A percentile compares a stretch with the other conserved stretches of the same genome.
Evolutionary conservation across 2,888 invertebrate species (phyloP).

Genomic region (Xiphydria camelus): DNA sequence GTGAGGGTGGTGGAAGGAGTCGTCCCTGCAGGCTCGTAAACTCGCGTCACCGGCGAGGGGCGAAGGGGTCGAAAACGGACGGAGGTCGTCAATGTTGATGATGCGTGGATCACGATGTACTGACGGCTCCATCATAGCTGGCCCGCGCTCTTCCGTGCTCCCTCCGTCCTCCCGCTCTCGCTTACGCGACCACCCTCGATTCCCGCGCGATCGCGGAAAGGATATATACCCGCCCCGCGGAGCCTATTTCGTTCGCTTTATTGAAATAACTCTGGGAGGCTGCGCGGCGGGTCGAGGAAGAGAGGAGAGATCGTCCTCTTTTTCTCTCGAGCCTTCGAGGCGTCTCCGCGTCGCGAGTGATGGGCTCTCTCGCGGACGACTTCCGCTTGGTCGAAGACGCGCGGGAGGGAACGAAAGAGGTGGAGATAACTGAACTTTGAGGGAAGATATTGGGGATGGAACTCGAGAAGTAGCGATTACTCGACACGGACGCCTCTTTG

Average conservation of each 20-base stretch:
- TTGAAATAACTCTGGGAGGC: slow-evolving; percentile 36
- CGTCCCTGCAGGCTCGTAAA: slow-evolving; percentile 45
- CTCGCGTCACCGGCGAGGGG: slow-evolving; percentile 34
- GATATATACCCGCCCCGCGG: slow-evolving; percentile 28
- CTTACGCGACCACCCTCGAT: slow-evolving; percentile 11
- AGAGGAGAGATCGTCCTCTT: no score
- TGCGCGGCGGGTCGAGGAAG: no score
- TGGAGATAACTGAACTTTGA: no score
- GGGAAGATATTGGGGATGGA: no score
- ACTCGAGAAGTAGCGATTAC: no score
- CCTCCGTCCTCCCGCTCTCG: slow-evolving; percentile 5
- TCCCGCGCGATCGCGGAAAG: slow-evolving; percentile 11
- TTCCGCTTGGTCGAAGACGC: neutral
- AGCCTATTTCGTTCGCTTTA: slow-evolving; percentile 39
- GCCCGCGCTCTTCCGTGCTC: slow-evolving; percentile 6
- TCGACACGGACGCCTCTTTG: no score
- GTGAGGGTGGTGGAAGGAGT: slow-evolving; percentile 27
- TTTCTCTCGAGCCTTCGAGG: neutral
- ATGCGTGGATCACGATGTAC: slow-evolving; percentile 56
- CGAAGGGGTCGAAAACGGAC: slow-evolving; percentile 40
- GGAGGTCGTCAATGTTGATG: slow-evolving; percentile 56
- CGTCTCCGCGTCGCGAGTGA: no score
- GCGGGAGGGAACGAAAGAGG: neutral
- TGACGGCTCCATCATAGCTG: slow-evolving; percentile 44
- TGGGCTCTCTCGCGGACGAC: neutral